Evolutionary conservation across 2,797 vertebrate species (phyloP), one percentile per base, ranked within the genome.

Genomic region (Menidia menidia): DNA sequence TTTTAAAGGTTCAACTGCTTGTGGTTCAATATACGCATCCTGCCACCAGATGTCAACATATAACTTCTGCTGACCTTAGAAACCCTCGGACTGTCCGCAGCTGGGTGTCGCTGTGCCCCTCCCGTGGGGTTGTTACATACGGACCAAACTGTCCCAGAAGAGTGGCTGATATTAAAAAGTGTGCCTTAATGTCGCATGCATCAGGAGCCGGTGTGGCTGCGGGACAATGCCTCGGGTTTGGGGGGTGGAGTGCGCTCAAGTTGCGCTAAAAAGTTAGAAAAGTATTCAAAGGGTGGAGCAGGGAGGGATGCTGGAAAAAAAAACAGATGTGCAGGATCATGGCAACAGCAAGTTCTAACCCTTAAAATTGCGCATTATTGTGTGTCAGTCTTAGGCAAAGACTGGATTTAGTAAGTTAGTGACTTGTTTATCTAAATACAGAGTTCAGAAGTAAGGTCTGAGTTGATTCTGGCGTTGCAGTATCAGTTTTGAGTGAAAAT

Each of bases 11-110:
- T 51, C 18, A 0, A 6, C 18, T 32, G 8, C 4, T 39, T 6
- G 14, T 18, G 4, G 7, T 15, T 50, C 14, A 41, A 10, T 63
- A n/a, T 73, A 55, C 54, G 59, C 50, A 63, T 71, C 41, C 32
- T 15, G 33, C 92, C 94, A 91, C 79, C 64, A 93, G 93, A 83
- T 90, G 92, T 88, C 85, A 77, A 52, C 71, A 43, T 41, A 58
- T 5, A 12, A 42, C 52, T 15, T 19, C 59, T 18, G 14, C 71
- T 75, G 72, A 52, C 39, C 76, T 77, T 70, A 81, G 5, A 83
- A 78, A 31, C 19, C 0, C 3, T 42, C 32, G 19, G 1, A 16
- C 44, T 51, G 18, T 43, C 13, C n/a, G 2, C 43, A 52, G 14
- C 44, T 64, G 54, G 64, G 39, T 55, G 67, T 64, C 44, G 30